Conservation (phyloP, 2,888 invertebrate genomes). For the Norana najaformis region DNA sequence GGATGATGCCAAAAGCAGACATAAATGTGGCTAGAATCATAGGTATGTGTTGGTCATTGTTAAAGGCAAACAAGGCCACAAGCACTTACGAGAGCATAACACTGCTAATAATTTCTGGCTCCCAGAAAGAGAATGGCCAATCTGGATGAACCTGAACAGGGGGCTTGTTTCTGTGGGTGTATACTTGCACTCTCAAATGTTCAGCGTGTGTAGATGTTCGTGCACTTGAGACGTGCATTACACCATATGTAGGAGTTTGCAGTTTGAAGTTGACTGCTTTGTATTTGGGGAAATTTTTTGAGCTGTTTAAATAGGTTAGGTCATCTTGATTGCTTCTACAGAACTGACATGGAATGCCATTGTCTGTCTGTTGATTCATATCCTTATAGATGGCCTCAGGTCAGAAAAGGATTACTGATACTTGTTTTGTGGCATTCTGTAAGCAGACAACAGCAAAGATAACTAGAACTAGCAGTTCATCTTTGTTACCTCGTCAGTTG, state of each 20-base stretch:
- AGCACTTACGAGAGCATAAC: no score
- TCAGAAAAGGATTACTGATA: background rate
- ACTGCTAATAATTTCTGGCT: no score
- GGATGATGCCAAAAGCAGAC: no score
- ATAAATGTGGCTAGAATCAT: no score
- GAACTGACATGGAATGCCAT: background rate
- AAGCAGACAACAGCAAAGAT: no score
- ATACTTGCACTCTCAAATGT: no score
- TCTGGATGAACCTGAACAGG: no score
- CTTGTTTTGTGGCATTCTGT: background rate
- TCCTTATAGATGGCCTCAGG: background rate
- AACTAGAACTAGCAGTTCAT: background rate
- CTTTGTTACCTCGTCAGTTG: background rate
- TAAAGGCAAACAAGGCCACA: no score
- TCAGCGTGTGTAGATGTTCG: background rate
- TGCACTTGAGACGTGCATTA: background rate
- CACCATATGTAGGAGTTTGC: background rate
- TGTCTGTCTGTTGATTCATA: background rate
- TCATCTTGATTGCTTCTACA: background rate
- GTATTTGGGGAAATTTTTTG: background rate
- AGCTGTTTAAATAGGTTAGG: background rate
- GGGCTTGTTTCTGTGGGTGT: no score
- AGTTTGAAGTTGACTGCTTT: background rate
- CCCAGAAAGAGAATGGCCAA: no score
- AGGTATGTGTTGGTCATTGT: no score